A percentile compares a stretch with the other conserved stretches of the same genome.
phyloP scores from a whole-genome alignment of 2,888 invertebrate genomes.

The Hanleya hanleyi region DNA sequence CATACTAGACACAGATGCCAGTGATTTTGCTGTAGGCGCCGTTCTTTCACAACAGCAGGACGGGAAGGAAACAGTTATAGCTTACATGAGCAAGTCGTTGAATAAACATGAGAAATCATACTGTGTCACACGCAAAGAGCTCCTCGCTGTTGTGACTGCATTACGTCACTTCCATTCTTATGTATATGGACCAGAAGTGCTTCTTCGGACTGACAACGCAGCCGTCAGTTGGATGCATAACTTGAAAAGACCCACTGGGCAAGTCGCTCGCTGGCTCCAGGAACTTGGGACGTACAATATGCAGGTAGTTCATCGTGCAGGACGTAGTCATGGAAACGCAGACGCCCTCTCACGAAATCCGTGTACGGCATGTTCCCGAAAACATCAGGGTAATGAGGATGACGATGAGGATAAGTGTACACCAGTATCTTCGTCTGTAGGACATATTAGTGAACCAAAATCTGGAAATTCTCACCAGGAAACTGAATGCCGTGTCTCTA shows the following conservation, averaged over 20 bases:
- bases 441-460: no score
- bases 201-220: conserved; percentile 1
- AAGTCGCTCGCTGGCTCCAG: not conserved
- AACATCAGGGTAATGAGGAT: not conserved
- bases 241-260: not conserved
- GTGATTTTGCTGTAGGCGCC: not conserved
- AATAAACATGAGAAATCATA: not conserved
- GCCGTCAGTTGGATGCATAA: not conserved
- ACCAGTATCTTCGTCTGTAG: no score
- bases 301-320: not conserved
- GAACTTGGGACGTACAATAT: not conserved
- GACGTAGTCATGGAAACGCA: not conserved
- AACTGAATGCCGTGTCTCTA: not conserved
- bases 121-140: not conserved
- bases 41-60: not conserved
- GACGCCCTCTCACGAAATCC: not conserved
- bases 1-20: not conserved
- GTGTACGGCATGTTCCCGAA: not conserved
- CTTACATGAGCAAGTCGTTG: not conserved
- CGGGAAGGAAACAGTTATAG: not conserved
- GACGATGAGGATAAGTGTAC: not conserved
- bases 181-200: not conserved
- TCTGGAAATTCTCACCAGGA: not conserved
- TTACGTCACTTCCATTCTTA: not conserved
- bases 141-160: not conserved